Percentiles rank a stretch among this genome's conserved stretches.
phyloP scores from a whole-genome alignment of 2,113 vertebrate species.

The Alexandromys fortis region DNA sequence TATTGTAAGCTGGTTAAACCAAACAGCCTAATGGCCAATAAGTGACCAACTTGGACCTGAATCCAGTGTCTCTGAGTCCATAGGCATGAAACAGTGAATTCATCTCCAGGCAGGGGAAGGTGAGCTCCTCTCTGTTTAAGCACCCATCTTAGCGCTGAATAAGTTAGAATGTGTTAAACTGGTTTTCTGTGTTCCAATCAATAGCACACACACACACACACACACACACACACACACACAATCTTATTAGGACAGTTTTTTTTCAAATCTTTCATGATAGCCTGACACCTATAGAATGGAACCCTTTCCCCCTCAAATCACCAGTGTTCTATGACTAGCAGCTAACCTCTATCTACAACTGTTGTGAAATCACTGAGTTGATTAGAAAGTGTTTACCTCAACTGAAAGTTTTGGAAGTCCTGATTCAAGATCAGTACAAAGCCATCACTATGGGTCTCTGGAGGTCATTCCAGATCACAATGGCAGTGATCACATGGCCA shows the following conservation, averaged over 20 bases:
- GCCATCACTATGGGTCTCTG: neutral
- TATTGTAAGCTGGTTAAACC: neutral
- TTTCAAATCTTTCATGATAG: neutral
- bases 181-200: neutral
- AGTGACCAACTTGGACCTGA: neutral
- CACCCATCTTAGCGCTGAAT: neutral
- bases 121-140: neutral
- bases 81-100: too few species aligned
- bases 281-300: neutral
- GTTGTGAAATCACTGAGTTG: neutral
- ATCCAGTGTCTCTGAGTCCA: neutral
- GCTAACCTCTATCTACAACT: neutral
- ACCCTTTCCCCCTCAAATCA: neutral
- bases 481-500: too few species aligned
- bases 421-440: neutral
- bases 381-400: neutral
- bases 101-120: neutral
- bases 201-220: neutral
- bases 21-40: neutral
- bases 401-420: neutral
- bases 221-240: neutral
- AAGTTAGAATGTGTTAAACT: neutral
- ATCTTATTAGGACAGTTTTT: neutral
- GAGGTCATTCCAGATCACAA: neutral
- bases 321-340: neutral